Evolutionary conservation across 2,797 vertebrate genomes (phyloP), one percentile per base, ranked within the genome.

Genomic region (Streptopelia turtur): DNA sequence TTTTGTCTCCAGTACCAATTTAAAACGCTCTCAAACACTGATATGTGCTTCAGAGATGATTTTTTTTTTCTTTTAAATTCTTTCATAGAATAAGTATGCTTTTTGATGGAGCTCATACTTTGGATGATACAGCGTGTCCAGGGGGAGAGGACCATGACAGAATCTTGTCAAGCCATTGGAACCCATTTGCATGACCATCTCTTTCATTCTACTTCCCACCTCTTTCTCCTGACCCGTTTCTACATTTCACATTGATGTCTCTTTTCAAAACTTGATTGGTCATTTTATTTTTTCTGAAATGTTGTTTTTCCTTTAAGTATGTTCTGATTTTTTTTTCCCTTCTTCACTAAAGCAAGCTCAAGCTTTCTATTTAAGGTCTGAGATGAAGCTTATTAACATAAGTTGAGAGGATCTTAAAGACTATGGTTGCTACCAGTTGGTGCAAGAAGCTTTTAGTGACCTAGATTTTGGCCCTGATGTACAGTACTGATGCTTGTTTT

Each of bases 401-500:
- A 91, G 50, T 41, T 47, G 50, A 72, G 55, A 66, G 50, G 72
- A 57, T 86, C 69, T 83, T 72, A 31, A 83, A 83, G 72, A 47
- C 49, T 56, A 0, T 72, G 25, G 25, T 37, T 92, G 45, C 83
- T 83, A 78, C 9, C 65, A 83, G 45, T 55, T 61, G n/a, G 41
- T 85, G 41, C 65, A 91, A 61, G 91, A 94, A 86, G 83, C 89
- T 96, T 95, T 88, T 86, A 93, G 72, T 94, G 79, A 89, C 69
- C 65, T 86, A 33, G 53, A 37, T 91, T 91, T 93, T 95, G 74
- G 47, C 82, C 85, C 69, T 41, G 33, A 5, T 65, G n/a, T 55
- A 63, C 63, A 78, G 27, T 50, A 83, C 39, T 72, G 24, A 33
- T 47, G 13, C 47, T 86, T 86, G 43, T 69, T 94, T 91, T 92